These are phyloP conservation scores for Gymnoscopelus braueri DNA, from an alignment of 2,797 vertebrate genomes.

Conservation along the genomic window DNA sequence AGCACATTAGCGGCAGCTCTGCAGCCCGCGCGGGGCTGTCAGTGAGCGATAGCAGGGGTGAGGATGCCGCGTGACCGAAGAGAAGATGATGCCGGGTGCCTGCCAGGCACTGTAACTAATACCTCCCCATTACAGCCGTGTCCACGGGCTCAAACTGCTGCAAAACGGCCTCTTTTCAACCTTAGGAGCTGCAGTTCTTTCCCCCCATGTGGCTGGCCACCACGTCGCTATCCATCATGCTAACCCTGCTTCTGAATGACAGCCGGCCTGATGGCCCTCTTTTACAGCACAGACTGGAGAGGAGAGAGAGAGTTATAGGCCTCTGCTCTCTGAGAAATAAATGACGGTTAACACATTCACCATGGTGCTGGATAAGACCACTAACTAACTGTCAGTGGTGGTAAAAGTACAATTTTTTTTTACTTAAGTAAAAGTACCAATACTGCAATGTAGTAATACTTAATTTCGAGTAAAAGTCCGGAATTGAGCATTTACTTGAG, in stretches of 20 bases:
- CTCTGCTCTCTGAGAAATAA: too few species aligned
- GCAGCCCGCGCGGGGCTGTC: slow-evolving; percentile 35
- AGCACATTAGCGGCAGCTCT: slow-evolving; percentile 13
- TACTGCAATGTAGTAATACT: too few species aligned
- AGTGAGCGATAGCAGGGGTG: slow-evolving; percentile 34
- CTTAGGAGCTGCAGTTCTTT: slow-evolving; percentile 2
- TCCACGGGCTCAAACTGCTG: slow-evolving; percentile 43
- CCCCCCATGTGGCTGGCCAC: slow-evolving; percentile 42
- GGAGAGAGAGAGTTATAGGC: neutral
- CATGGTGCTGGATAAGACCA: neutral
- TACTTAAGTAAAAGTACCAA: too few species aligned
- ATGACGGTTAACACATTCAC: neutral
- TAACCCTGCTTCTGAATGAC: slow-evolving; percentile 45
- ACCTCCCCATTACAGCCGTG: slow-evolving; percentile 56
- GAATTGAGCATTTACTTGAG: too few species aligned
- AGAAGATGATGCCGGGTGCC: slow-evolving; percentile 23
- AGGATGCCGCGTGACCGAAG: slow-evolving; percentile 38
- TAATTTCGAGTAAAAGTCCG: too few species aligned
- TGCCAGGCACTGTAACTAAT: slow-evolving; percentile 56
- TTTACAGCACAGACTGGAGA: neutral
- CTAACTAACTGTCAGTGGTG: too few species aligned
- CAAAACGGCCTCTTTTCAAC: slow-evolving; percentile 40
- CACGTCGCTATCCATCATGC: slow-evolving; percentile 46
- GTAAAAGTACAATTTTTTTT: too few species aligned
- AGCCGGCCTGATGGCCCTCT: slow-evolving; percentile 36